Evolutionary conservation across 2,888 invertebrate species (phyloP).

Genomic region (Priapulus caudatus): DNA sequence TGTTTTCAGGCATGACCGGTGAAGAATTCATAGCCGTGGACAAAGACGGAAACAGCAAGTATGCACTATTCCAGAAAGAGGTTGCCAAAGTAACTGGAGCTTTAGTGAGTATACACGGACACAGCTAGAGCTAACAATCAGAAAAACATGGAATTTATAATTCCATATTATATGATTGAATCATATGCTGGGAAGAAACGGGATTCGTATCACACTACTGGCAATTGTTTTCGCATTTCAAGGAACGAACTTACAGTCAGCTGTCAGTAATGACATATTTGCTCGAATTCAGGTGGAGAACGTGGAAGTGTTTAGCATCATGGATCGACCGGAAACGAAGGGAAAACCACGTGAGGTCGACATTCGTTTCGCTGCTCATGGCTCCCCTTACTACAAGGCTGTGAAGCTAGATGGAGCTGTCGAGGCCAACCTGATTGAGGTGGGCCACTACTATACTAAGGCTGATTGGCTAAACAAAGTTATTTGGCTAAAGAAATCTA

Average conservation of each 20-base stretch:
- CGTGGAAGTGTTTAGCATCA: conserved; percentile 93
- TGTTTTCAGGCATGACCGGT: conserved; percentile 71
- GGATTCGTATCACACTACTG: too few relatives aligned
- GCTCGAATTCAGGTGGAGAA: conserved; percentile 65
- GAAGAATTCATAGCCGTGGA: conserved; percentile 68
- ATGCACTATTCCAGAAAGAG: conserved; percentile 76
- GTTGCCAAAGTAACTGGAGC: conserved; percentile 73
- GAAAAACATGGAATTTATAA: conserved; percentile 10
- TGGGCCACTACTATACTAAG: too few relatives aligned
- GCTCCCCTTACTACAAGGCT: conserved; percentile 88
- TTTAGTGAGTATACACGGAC: too few relatives aligned
- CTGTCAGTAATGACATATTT: too few relatives aligned
- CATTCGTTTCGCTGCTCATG: conserved; percentile 83
- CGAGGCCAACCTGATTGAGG: conserved; percentile 76
- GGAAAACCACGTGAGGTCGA: conserved; percentile 79
- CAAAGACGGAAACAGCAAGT: conserved; percentile 53
- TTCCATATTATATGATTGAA: too few relatives aligned
- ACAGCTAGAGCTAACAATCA: too few relatives aligned
- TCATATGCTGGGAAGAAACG: too few relatives aligned
- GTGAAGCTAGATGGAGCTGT: conserved; percentile 87
- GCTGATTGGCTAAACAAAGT: too few relatives aligned
- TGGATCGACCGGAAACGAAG: conserved; percentile 38
- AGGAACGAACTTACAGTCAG: too few relatives aligned
- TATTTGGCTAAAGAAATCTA: too few relatives aligned
- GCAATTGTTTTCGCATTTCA: too few relatives aligned